A percentile compares a stretch with the other conserved stretches of the same genome.
Evolutionary conservation across 2,888 invertebrate species (phyloP).

Genomic region (Bhutanitis thaidina): DNA sequence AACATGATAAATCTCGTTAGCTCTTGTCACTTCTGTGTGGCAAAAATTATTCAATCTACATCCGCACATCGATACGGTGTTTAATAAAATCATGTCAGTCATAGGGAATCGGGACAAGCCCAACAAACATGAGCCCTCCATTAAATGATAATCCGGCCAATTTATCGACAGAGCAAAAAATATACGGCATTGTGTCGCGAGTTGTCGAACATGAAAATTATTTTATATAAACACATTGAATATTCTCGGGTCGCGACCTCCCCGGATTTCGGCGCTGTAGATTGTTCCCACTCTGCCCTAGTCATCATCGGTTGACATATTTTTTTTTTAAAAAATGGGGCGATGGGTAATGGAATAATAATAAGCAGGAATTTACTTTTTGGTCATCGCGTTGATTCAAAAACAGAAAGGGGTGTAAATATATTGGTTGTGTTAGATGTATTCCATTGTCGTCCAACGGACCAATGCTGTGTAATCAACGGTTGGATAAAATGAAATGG

Average conservation of each 20-base stretch:
- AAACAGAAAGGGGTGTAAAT: slow-evolving; percentile 77
- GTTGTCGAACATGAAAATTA: slow-evolving; percentile 79
- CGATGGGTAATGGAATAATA: slow-evolving; percentile 77
- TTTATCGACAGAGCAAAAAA: slow-evolving; percentile 76
- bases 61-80: slow-evolving; percentile 60
- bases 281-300: slow-evolving; percentile 59
- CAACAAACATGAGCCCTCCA: slow-evolving; percentile 77
- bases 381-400: slow-evolving; percentile 74
- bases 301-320: slow-evolving; percentile 77
- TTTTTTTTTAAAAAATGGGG: slow-evolving; percentile 74
- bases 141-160: slow-evolving; percentile 79
- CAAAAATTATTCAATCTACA: slow-evolving; percentile 50
- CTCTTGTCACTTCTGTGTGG: background rate
- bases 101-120: slow-evolving; percentile 73
- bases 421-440: slow-evolving; percentile 68
- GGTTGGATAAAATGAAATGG: slow-evolving; percentile 69
- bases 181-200: slow-evolving; percentile 70
- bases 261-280: slow-evolving; percentile 47
- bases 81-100: slow-evolving; percentile 77
- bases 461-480: slow-evolving; percentile 77
- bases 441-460: slow-evolving; percentile 70
- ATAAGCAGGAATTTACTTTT: slow-evolving; percentile 80
- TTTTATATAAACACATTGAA: slow-evolving; percentile 79
- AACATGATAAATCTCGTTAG: background rate
- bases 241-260: slow-evolving; percentile 66